A percentile compares a stretch with the other conserved stretches of the same genome.
Evolutionary conservation across 1,140 invertebrate species (phyloP).

Genomic region (Brachionus sp.): DNA sequence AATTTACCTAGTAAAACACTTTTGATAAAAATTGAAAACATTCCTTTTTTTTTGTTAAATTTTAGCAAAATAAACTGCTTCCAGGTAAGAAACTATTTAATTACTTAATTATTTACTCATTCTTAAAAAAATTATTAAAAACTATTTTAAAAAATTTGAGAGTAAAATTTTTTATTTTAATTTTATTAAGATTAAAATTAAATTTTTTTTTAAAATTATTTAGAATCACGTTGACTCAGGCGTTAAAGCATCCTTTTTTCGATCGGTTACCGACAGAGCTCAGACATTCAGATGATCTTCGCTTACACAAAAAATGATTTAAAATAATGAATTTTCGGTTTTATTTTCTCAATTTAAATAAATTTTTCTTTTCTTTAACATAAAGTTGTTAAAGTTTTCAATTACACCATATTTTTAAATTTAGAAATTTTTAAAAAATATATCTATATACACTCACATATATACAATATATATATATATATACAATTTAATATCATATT

Average conservation of each 20-base stretch:
- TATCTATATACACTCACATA: neutral
- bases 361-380: constrained; percentile 10
- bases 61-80: too few species aligned
- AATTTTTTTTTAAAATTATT: neutral
- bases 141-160: too few species aligned
- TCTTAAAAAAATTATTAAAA: too few species aligned
- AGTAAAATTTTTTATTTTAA: too few species aligned
- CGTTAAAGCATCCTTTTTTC: constrained; percentile 6
- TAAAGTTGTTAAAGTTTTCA: neutral
- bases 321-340: neutral
- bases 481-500: neutral
- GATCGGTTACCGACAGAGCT: neutral
- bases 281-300: neutral
- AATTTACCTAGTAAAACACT: too few species aligned
- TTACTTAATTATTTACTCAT: too few species aligned
- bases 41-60: too few species aligned
- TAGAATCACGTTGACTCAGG: constrained; percentile 29
- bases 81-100: too few species aligned
- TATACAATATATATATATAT: too few species aligned
- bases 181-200: too few species aligned
- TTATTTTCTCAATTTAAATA: constrained; percentile 17
- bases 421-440: neutral
- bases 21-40: too few species aligned
- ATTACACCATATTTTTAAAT: constrained; percentile 10
- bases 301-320: neutral